A percentile compares a stretch with the other conserved stretches of the same genome.
Conservation (phyloP, 92 coral and sea anemone genomes). For the Isaurus tuberculatus region DNA sequence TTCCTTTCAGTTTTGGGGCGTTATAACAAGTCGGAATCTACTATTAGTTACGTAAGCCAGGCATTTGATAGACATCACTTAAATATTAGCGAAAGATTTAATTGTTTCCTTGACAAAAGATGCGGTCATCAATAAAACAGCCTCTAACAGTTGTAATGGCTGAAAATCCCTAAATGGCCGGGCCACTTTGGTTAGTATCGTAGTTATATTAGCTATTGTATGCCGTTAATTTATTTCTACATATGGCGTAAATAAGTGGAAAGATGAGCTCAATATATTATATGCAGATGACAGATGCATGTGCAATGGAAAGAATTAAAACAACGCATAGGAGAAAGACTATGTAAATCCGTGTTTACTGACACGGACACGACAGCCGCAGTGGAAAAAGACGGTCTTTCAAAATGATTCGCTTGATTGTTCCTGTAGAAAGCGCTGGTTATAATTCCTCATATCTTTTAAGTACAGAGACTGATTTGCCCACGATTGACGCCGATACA, state of each 20-base stretch:
- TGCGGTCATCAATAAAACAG: conserved; percentile 1
- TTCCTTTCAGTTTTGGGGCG: neutral
- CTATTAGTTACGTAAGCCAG: neutral
- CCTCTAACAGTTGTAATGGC: neutral
- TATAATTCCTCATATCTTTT: neutral
- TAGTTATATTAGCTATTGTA: neutral
- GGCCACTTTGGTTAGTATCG: neutral
- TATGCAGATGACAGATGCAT: conserved; percentile 30
- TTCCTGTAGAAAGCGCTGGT: conserved; percentile 19
- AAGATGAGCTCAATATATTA: neutral
- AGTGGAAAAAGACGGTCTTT: conserved; percentile 17
- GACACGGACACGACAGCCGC: conserved; percentile 48
- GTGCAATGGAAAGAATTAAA: conserved; percentile 37
- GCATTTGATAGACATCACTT: conserved; percentile 29
- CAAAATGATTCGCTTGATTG: conserved; percentile 36
- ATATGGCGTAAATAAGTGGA: neutral
- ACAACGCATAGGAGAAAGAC: conserved; percentile 36
- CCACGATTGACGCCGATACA: neutral
- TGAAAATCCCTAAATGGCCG: conserved; percentile 6
- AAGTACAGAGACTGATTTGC: neutral
- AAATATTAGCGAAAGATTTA: conserved; percentile 22
- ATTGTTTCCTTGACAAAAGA: conserved; percentile 35
- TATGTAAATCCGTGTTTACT: conserved; percentile 50
- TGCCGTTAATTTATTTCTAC: neutral
- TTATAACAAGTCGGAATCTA: neutral